phyloP scores from a whole-genome alignment of 2,888 invertebrate genomes.

The Xanthorhoe designata region DNA sequence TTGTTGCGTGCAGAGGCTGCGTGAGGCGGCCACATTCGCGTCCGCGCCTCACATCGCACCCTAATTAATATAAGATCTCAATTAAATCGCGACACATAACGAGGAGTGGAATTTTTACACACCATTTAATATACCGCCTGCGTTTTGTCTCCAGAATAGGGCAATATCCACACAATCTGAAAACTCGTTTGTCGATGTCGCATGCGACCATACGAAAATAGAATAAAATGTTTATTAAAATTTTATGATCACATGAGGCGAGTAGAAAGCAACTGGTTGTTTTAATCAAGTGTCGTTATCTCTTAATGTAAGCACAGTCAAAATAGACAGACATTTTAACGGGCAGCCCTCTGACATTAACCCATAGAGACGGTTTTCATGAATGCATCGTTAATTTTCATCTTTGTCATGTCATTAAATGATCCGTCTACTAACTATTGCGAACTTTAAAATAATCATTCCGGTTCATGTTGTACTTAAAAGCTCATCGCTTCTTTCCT shows the following conservation, averaged over 20 bases:
- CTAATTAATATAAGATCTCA: slow-evolving; percentile 87
- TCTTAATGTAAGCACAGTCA: slow-evolving; percentile 40
- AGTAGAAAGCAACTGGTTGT: slow-evolving; percentile 57
- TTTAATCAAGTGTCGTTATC: slow-evolving; percentile 52
- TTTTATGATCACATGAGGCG: slow-evolving; percentile 59
- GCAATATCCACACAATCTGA: slow-evolving; percentile 71
- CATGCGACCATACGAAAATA: slow-evolving; percentile 57
- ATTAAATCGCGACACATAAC: slow-evolving; percentile 85
- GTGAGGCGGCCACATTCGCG: slow-evolving; percentile 81
- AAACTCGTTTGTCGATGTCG: slow-evolving; percentile 70
- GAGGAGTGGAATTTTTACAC: slow-evolving; percentile 77
- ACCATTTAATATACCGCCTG: slow-evolving; percentile 67
- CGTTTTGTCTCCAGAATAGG: slow-evolving; percentile 71
- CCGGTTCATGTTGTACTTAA: slow-evolving; percentile 22
- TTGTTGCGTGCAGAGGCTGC: slow-evolving; percentile 79
- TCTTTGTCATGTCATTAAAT: slow-evolving; percentile 19
- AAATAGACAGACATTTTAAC: slow-evolving; percentile 42
- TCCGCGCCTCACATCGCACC: slow-evolving; percentile 75
- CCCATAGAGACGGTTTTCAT: slow-evolving; percentile 25
- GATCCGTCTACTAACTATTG: slow-evolving; percentile 7
- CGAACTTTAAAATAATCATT: slow-evolving; percentile 30
- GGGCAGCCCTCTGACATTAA: slow-evolving; percentile 26
- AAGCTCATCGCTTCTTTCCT: slow-evolving; percentile 28
- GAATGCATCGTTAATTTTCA: slow-evolving; percentile 20
- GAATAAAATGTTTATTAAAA: slow-evolving; percentile 61